phyloP scores from a whole-genome alignment of 2,797 vertebrate species.

The Hypotaenidia okinawae region DNA sequence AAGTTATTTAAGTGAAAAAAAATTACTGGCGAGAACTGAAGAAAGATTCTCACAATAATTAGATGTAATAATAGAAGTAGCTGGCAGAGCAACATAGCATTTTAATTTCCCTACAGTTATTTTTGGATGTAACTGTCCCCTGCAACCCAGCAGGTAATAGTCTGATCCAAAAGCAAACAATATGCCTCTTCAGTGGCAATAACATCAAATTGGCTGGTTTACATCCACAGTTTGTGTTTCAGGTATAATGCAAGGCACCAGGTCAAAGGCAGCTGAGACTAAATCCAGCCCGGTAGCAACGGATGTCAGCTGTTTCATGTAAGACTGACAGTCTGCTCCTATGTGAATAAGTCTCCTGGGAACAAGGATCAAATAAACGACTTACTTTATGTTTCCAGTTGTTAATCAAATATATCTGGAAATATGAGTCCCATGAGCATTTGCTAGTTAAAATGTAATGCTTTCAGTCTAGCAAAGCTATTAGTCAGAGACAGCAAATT shows the following conservation, averaged over 20 bases:
- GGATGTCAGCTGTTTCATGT: not conserved
- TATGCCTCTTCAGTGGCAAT: not conserved
- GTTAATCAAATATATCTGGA: not conserved
- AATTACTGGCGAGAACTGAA: not conserved
- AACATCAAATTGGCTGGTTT: not conserved
- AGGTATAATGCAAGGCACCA: not conserved
- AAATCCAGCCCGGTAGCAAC: not conserved
- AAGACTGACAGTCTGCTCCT: not conserved
- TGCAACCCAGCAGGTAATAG: not conserved
- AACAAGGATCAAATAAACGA: not conserved
- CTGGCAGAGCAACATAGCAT: not conserved
- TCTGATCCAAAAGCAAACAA: not conserved
- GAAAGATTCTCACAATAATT: conserved; percentile 40
- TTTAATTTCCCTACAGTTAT: not conserved
- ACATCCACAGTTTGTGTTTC: not conserved
- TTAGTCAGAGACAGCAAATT: not conserved
- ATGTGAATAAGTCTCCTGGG: not conserved
- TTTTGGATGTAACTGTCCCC: not conserved
- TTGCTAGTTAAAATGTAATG: not conserved
- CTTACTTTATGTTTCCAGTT: not conserved
- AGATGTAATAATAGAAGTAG: conserved; percentile 8
- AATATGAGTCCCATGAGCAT: not conserved
- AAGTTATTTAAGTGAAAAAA: conserved; percentile 39
- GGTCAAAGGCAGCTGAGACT: not conserved
- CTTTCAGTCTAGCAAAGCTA: not conserved